Base-by-base conservation (phyloP, 2,888 invertebrate species). In the Metalampra italica region DNA sequence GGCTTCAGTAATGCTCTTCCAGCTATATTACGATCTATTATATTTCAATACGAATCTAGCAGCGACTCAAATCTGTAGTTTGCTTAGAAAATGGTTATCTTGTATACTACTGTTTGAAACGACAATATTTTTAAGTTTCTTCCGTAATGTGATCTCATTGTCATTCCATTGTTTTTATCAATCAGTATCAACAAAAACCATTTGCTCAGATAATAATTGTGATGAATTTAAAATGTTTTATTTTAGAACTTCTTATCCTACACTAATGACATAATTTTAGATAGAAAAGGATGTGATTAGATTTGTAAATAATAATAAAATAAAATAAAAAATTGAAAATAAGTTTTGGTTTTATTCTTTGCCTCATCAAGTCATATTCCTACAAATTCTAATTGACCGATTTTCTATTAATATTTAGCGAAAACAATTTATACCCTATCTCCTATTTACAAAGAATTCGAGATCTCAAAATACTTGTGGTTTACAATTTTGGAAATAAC, bases 241-340 rank as follows among this genome's bases (percentile, higher is more conserved):
- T 14, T 66, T 70, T 71, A 70, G 62, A 67, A 70, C 61, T 70
- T 70, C 64, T 74, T 68, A 64, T 64, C 55, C 57, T 68, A 61
- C 56, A 63, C 57, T 79, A 71, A 75, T 73, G 66, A 63, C 70
- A 68, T 77, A 70, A 72, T 74, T 76, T 73, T 82, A 85, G 80
- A 70, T 74, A 76, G 78, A 79, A 78, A 81, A 76, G 79, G 77
- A 84, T 86, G 87, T 87, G 87, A 87, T 85, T 88, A 87, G 86
- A 84, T 80, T 86, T 88, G 87, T 87, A 88, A 87, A 88, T 88
- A 88, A 84, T n/a, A 79, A 80, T 74, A 69, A 77, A 79, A 75
- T 76, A 80, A 80, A 75, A 79, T 14, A 76, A 62, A 60, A 62
- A 66, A 64, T 70, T 63, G 77, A 66, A 75, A 63, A 60, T 54